Conservation (phyloP, 2,797 vertebrate genomes). For the Lutjanus argentimaculatus region DNA sequence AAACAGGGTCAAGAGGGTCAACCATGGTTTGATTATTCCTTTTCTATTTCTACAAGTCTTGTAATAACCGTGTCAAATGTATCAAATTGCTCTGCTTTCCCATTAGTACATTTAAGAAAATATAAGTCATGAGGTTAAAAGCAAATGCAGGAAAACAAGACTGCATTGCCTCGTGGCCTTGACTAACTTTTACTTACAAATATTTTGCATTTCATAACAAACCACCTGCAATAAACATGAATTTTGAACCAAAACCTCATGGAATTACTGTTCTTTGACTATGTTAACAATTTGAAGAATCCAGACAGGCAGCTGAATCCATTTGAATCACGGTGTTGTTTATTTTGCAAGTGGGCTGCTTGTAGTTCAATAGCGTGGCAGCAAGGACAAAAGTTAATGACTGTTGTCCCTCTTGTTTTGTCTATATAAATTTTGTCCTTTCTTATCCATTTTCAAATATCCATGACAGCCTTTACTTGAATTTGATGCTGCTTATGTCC, state of each 20-base stretch:
- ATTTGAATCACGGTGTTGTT: too few relatives aligned
- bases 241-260: not conserved
- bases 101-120: not conserved
- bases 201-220: not conserved
- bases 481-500: too few relatives aligned
- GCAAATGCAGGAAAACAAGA: not conserved
- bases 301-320: too few relatives aligned
- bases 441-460: too few relatives aligned
- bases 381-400: not conserved
- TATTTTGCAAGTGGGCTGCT: too few relatives aligned
- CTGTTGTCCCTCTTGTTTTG: too few relatives aligned
- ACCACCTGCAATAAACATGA: not conserved
- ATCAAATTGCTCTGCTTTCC: not conserved
- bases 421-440: too few relatives aligned
- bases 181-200: not conserved
- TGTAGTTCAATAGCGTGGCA: too few relatives aligned
- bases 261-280: not conserved
- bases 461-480: too few relatives aligned
- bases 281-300: too few relatives aligned
- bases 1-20: not conserved
- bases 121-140: not conserved
- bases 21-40: not conserved
- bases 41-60: not conserved
- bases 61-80: not conserved
- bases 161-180: not conserved